These are phyloP conservation scores for Pangasianodon gigas DNA, from an alignment of 2,113 vertebrate species.

Conservation along the genomic window DNA sequence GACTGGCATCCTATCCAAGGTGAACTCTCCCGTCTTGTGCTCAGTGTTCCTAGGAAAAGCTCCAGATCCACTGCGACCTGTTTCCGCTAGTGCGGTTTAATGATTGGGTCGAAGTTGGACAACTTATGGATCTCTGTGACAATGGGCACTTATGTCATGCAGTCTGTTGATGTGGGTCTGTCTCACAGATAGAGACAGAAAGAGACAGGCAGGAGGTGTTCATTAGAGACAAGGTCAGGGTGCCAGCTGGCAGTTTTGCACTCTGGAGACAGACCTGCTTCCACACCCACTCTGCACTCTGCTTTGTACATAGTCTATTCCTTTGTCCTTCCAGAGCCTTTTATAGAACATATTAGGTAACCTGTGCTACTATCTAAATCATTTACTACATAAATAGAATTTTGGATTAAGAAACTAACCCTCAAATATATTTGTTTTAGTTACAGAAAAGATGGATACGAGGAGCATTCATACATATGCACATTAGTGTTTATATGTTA, in stretches of 20 bases:
- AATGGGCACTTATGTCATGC: slow-evolving; percentile 30
- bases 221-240: slow-evolving; percentile 28
- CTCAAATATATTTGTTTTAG: background rate
- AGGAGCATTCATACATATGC: background rate
- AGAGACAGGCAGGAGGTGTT: slow-evolving; percentile 3
- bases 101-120: slow-evolving; percentile 6
- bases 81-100: background rate
- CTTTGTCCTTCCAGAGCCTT: background rate
- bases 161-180: slow-evolving; percentile 17
- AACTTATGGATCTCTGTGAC: slow-evolving; percentile 34
- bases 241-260: slow-evolving; percentile 48
- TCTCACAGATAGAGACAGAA: slow-evolving; percentile 20
- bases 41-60: background rate
- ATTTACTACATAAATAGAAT: background rate
- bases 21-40: background rate
- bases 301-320: background rate
- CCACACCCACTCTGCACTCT: slow-evolving; percentile 29
- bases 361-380: background rate
- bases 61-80: background rate
- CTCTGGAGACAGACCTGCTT: slow-evolving; percentile 38
- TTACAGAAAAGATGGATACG: background rate
- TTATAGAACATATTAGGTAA: background rate
- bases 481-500: background rate
- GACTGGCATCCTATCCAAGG: no score
- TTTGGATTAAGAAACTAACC: background rate